Base-by-base conservation (phyloP, 2,113 vertebrate species). In the Ursus arctos region DNA sequence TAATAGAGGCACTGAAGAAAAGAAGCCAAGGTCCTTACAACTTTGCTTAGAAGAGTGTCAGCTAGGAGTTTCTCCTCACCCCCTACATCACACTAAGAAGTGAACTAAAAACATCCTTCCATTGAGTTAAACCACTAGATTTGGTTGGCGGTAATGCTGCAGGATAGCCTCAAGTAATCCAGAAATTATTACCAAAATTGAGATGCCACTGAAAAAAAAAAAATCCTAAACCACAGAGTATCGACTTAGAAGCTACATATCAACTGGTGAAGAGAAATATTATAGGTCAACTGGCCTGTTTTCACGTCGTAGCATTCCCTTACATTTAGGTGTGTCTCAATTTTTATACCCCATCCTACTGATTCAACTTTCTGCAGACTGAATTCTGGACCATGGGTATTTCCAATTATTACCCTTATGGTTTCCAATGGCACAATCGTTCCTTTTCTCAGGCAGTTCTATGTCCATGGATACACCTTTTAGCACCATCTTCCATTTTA, bases 181-280 rank as follows among this genome's bases (percentile, higher is more conserved):
- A 91, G 19, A 97, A 85, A 76, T 76, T 55, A 59, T 5, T n/a
- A 65, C 28, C 28, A 40, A 90, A 82, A 28, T 15, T 76, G 9
- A 95, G 24, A 7, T n/a, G 3, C 31, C 49, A 85, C 18, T 59
- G n/a, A 93, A 82, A 90, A 92, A 81, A 92, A 81, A 88, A 93
- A 86, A 91, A 51, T n/a, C 26, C 8, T 47, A 53, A 85, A 74
- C 12, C 15, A 63, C 12, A 36, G 55, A 28, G 9, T 19, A 80
- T 11, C 57, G 57, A 36, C n/a, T 61, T 80, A 57, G 19, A 63
- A 74, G 15, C 47, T 88, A 71, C 24, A 6, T 12, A 80, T 65
- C 19, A 57, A 15, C 4, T 59, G 36, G 3, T n/a, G 6, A 77
- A 18, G 40, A 94, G 80, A 76, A 57, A 71, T 77, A 63, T 65